Evolutionary conservation across 1,140 invertebrate genomes (phyloP).

Genomic region (Pectinophora gossypiella): DNA sequence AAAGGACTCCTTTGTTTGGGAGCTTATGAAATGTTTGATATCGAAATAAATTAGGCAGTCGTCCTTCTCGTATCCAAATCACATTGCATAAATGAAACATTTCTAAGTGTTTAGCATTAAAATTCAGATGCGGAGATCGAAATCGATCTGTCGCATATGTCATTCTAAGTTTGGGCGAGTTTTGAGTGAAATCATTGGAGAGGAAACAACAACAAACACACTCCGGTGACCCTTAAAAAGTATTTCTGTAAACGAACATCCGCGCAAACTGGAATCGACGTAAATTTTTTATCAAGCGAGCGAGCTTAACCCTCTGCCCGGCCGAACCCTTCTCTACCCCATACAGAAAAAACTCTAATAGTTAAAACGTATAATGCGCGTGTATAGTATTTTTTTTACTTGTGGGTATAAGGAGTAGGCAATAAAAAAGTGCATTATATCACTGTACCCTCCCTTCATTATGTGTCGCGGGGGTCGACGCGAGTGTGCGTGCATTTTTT

Average conservation of each 20-base stretch:
- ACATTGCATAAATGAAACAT: too few species aligned
- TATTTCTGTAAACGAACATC: constrained; percentile 24
- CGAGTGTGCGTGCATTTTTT: constrained; percentile 42
- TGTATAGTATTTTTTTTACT: constrained; percentile 63
- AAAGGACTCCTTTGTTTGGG: constrained; percentile 31
- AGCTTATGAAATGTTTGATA: constrained; percentile 19
- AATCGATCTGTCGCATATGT: too few species aligned
- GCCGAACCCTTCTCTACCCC: constrained; percentile 62
- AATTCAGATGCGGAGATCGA: too few species aligned
- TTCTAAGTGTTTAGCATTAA: too few species aligned
- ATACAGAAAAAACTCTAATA: constrained; percentile 59
- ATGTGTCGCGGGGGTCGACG: constrained; percentile 49
- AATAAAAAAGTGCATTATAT: constrained; percentile 75
- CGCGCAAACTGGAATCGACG: constrained; percentile 51
- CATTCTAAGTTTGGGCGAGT: too few species aligned
- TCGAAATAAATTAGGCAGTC: constrained; percentile 4
- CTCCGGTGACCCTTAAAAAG: constrained; percentile 31
- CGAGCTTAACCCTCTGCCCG: constrained; percentile 52
- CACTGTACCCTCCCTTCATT: constrained; percentile 65
- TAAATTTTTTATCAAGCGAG: constrained; percentile 67
- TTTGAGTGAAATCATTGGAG: too few species aligned
- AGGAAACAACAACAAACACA: constrained; percentile 20
- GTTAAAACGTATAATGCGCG: constrained; percentile 67
- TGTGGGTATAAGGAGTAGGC: constrained; percentile 67
- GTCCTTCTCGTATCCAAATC: not conserved